Evolutionary conservation across 2,113 vertebrate genomes (phyloP).

Genomic region (Eulemur macaco): DNA sequence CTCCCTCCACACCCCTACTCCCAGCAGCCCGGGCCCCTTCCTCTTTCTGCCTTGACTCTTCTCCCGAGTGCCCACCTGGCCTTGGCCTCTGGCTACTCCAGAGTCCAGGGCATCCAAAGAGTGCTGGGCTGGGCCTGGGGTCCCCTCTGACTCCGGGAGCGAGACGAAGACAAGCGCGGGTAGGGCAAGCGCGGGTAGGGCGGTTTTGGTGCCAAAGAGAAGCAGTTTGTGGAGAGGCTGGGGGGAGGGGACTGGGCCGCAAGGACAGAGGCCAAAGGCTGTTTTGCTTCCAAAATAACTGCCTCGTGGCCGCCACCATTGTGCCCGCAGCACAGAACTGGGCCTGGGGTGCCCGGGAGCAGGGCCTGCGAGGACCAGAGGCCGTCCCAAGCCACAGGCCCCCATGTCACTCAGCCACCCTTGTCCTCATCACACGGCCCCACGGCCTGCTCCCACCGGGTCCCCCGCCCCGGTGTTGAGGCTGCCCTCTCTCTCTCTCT

Average conservation of each 20-base stretch:
- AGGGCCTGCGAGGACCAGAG: neutral
- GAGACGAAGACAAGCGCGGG: neutral
- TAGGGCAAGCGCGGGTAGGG: neutral
- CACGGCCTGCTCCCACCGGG: neutral
- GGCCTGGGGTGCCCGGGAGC: neutral
- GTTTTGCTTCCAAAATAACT: neutral
- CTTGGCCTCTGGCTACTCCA: conserved; percentile 61
- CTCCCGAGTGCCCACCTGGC: conserved; percentile 64
- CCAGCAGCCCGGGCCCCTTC: neutral
- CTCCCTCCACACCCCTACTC: neutral
- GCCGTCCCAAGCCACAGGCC: neutral
- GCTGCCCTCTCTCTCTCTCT: conserved; percentile 87
- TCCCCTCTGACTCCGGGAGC: conserved; percentile 54
- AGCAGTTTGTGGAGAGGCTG: neutral
- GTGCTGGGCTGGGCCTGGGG: conserved; percentile 59
- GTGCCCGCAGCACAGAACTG: neutral
- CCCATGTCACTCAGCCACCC: neutral
- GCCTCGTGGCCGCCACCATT: accelerated
- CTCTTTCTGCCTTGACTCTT: conserved; percentile 62
- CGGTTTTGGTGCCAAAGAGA: neutral
- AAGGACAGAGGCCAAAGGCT: neutral
- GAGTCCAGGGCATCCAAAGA: no score
- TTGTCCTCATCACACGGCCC: neutral
- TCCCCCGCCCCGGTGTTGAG: conserved; percentile 85
- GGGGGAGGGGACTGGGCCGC: neutral